A percentile compares a stretch with the other conserved stretches of the same genome.
phyloP scores from a whole-genome alignment of 2,113 vertebrate genomes.

The Okapia johnstoni region DNA sequence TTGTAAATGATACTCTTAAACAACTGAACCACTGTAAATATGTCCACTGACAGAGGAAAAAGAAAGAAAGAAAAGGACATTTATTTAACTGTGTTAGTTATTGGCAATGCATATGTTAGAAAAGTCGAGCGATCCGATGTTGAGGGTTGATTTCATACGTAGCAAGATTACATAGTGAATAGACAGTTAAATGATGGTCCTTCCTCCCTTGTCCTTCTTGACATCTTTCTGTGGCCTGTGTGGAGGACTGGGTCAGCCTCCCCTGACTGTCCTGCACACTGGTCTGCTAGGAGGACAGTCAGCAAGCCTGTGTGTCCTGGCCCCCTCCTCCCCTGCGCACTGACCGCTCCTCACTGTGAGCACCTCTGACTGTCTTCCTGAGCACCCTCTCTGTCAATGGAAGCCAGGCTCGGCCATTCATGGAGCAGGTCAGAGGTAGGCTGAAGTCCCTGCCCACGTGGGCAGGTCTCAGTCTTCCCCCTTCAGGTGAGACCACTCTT shows the following conservation, averaged over 20 bases:
- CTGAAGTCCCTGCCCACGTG: not conserved
- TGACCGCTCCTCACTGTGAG: not conserved
- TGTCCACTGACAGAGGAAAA: not conserved
- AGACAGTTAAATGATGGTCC: not conserved
- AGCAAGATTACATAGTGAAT: not conserved
- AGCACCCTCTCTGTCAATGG: not conserved
- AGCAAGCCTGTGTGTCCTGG: not conserved
- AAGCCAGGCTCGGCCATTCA: not conserved
- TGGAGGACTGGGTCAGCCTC: not conserved
- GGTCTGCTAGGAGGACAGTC: not conserved
- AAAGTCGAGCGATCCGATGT: not conserved
- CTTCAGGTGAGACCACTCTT: not conserved
- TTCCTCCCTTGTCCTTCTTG: not conserved
- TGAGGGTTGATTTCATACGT: not conserved
- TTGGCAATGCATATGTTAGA: not conserved
- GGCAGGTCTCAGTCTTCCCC: not conserved
- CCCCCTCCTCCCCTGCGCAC: fast-evolving
- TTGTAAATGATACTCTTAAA: constrained; percentile 58
- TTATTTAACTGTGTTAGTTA: constrained; percentile 34
- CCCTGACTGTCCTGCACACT: not conserved
- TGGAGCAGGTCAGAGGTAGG: not conserved
- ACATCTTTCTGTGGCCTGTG: not conserved
- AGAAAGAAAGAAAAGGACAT: not conserved
- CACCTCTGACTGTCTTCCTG: not conserved
- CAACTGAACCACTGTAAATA: not conserved